Base-by-base conservation (phyloP, 1,140 invertebrate species). In the Stegodyphus mimosarum region DNA sequence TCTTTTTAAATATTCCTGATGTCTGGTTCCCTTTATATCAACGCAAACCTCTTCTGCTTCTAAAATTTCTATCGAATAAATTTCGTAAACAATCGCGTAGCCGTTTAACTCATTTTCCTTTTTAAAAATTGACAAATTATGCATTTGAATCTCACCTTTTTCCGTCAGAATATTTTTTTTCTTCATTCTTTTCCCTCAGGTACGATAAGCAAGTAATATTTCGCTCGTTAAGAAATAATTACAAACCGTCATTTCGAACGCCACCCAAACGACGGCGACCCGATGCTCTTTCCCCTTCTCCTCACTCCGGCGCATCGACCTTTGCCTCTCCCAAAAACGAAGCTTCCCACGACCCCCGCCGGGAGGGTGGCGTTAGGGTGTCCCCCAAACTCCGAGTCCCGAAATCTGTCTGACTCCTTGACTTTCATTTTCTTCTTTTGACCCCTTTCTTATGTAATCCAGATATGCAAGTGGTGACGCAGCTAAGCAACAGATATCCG, bases 261-360 rank as follows among this genome's bases (percentile, higher is more conserved):
- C 76, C 76, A 79, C 76, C 76, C 70, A 69, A 66, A 52, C 76
- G 76, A 79, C 74, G 74, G 66, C 74, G 74, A 15, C n/a, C 74
- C 63, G n/a, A 18, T 64, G 60, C 17, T 64, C 63, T 64, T 64
- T 15, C 13, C 63, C 63, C 63, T 64, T 64, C 63, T 17, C 63
- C 63, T 17, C 63, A 64, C 63, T 13, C 63, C 13, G 9, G 63
- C 33, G 33, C 33, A 33, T 33, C 33, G 33, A 33, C 33, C 33
- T 33, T 33, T 33, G 33, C 33, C 33, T 13, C 17, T 13, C 63
- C 13, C 13, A 6, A 17, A n/a, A 11, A 63, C 10, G n/a, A 17
- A 64, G 17, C 63, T 64, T 64, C 63, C 63, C 63, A 64, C 13
- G 63, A 17, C 63, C 63, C 17, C 63, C 63, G 63, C 17, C 9